Evolutionary conservation across 2,888 invertebrate genomes (phyloP), one percentile per base, ranked within the genome.

Genomic region (Acanthosoma haemorrhoidale): DNA sequence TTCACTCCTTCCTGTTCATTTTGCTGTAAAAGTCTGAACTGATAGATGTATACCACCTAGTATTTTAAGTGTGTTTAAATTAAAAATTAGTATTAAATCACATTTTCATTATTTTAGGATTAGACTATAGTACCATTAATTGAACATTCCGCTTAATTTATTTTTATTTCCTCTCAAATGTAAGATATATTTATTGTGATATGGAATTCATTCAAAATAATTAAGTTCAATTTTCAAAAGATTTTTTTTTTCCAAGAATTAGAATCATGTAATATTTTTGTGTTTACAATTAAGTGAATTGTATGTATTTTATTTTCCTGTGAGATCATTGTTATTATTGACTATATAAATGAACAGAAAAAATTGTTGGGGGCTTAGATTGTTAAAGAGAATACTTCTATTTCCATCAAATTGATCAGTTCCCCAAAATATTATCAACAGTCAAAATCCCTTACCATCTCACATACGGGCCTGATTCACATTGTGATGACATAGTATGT

Each of bases 31-130:
- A 61, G 61, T 61, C 61, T 61, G 61, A 61, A 61, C 21, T 36
- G 8, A 6, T 32, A 61, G 36, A 61, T 61, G 21, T 36, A 21
- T 61, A 61, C 61, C 61, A 61, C 61, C 61, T 36, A 36, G 61
- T 34, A 61, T 38, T 61, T 34, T 38, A 61, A 61, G 61, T 61
- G 31, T 61, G 36, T 36, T 61, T 61, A 16, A 60, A 60, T 36
- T 60, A 34, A 60, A 34, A 32, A 13, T 18, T 36, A 60, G 60
- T 61, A 38, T 61, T 61, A 13, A 61, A 61, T 61, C 11, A 21
- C 36, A 36, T 61, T 61, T 61, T 18, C 61, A 51, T 4, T 61
- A 32, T 21, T 31, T 61, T 61, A 61, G 13, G n/a, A 36, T 61
- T 61, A 61, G 18, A 34, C n/a, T 61, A 21, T 61, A 38, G 16